Conservation (phyloP, 2,113 vertebrate species). For the Columba livia region DNA sequence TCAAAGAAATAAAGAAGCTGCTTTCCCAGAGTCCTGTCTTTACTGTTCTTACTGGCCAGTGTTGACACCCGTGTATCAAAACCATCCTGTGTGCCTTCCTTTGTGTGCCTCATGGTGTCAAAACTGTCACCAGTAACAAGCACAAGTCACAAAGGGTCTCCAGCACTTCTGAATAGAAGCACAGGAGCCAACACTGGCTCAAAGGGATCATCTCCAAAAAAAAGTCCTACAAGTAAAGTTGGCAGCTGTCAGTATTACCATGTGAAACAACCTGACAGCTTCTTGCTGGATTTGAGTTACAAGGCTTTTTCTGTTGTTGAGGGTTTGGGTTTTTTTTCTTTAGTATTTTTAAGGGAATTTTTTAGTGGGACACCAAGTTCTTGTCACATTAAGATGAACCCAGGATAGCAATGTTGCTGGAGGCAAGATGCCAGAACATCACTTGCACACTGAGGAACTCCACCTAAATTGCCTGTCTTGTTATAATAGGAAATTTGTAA, state of each 20-base stretch:
- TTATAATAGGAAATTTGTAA: constrained; percentile 10
- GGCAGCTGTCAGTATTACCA: constrained; percentile 46
- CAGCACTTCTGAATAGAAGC: not conserved
- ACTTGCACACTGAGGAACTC: not conserved
- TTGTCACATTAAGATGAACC: constrained; percentile 27
- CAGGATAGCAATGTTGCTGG: not conserved
- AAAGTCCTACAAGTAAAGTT: not conserved
- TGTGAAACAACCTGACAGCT: not conserved
- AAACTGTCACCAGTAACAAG: constrained; percentile 54
- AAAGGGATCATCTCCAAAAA: constrained; percentile 18
- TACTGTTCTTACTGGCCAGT: not conserved
- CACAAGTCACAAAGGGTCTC: not conserved
- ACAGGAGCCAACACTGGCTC: constrained; percentile 3
- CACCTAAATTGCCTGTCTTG: not conserved
- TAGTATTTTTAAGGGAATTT: constrained; percentile 6
- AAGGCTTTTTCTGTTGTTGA: not conserved
- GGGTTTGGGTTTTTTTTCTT: not conserved
- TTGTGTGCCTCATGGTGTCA: constrained; percentile 6
- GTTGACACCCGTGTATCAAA: constrained; percentile 47
- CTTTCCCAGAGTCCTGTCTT: not conserved
- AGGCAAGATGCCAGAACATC: constrained; percentile 30
- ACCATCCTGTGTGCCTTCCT: not conserved
- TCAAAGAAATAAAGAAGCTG: not conserved
- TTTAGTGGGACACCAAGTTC: constrained; percentile 27
- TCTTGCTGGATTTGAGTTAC: not conserved